Percentiles rank a stretch among this genome's conserved stretches.
Evolutionary conservation across 2,113 vertebrate genomes (phyloP).

Genomic region (Cottus gobio): DNA sequence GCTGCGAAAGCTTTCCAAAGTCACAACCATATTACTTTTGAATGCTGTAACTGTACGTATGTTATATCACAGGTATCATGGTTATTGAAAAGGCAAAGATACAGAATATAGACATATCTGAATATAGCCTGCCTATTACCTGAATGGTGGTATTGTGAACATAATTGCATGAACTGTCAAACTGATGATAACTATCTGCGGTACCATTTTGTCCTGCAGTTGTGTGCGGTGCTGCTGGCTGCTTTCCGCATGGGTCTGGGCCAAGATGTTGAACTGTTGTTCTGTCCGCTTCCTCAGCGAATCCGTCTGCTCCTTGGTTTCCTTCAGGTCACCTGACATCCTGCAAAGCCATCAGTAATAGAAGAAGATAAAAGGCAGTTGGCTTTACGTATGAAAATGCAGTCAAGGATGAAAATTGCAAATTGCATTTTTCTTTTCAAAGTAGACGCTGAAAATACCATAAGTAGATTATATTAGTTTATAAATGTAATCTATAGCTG

Average conservation of each 20-base stretch:
- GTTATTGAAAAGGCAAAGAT: neutral
- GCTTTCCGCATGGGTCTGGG: neutral
- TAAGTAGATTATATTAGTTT: neutral
- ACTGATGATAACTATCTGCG: neutral
- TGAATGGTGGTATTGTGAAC: neutral
- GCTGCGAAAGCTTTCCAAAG: neutral
- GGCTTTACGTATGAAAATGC: neutral
- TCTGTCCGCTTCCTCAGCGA: conserved; percentile 81
- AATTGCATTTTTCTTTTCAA: neutral
- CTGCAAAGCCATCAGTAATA: conserved; percentile 46
- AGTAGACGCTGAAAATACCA: neutral
- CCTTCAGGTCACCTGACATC: conserved; percentile 68
- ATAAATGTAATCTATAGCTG: neutral
- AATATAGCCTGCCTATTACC: neutral
- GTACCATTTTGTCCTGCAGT: conserved; percentile 81
- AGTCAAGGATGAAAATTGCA: neutral
- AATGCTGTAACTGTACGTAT: neutral
- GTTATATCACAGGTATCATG: neutral
- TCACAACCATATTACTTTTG: neutral
- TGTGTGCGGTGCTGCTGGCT: conserved; percentile 59
- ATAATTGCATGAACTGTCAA: neutral
- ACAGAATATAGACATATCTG: neutral
- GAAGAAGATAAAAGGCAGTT: neutral
- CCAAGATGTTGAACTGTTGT: conserved; percentile 61
- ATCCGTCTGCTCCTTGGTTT: conserved; percentile 77